phyloP scores from a whole-genome alignment of 2,113 vertebrate genomes.

The Chaetorhynchus papuensis region DNA sequence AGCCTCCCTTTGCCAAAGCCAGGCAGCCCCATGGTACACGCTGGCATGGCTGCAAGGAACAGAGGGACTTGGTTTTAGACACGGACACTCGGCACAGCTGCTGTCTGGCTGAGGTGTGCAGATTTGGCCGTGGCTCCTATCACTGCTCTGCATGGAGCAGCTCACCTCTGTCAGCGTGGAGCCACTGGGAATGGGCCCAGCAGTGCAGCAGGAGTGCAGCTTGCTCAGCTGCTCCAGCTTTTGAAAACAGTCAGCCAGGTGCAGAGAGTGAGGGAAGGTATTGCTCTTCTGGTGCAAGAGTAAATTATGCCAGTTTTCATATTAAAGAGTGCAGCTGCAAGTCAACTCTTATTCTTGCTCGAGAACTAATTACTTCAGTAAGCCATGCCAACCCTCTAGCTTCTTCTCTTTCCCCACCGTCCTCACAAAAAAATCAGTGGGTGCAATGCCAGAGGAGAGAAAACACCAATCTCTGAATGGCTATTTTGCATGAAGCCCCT shows the following conservation, averaged over 20 bases:
- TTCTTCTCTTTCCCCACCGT: background rate
- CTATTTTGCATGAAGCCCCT: background rate
- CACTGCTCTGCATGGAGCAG: background rate
- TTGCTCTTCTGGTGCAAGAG: background rate
- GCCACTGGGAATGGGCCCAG: background rate
- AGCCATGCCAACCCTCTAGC: background rate
- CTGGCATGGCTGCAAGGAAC: background rate
- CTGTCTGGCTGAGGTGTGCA: background rate
- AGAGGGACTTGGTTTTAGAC: rapidly evolving
- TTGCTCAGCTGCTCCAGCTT: background rate
- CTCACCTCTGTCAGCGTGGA: rapidly evolving
- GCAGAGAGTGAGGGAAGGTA: background rate
- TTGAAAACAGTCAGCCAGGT: background rate
- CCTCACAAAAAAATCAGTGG: background rate
- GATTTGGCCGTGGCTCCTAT: background rate
- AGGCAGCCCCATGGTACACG: rapidly evolving
- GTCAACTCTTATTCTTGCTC: background rate
- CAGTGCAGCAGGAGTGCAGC: background rate
- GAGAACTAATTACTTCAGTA: background rate
- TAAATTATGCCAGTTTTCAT: background rate
- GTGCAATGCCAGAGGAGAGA: background rate
- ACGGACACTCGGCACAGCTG: rapidly evolving
- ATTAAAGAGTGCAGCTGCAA: background rate
- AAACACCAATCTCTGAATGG: background rate
- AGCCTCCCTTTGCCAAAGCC: background rate